A percentile compares a stretch with the other conserved stretches of the same genome.
phyloP scores from a whole-genome alignment of 2,113 vertebrate genomes.

The Felis catus region DNA sequence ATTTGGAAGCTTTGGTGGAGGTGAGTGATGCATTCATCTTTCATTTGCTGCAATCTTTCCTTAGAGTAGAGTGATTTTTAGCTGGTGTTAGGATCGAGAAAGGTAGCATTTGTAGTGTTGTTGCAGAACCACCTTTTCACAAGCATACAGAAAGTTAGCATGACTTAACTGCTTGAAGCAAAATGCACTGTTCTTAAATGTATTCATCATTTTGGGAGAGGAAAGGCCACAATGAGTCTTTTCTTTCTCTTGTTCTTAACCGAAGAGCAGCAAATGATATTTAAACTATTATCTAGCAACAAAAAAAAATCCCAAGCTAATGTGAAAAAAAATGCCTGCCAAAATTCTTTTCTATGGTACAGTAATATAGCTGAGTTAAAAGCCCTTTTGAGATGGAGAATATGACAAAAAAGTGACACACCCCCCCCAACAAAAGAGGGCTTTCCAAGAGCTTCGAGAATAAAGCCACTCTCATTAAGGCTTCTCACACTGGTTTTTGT shows the following conservation, averaged over 20 bases:
- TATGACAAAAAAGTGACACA: constrained; percentile 12
- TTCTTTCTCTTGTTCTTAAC: constrained; percentile 27
- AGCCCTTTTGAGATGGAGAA: not conserved
- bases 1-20: not conserved
- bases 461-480: constrained; percentile 52
- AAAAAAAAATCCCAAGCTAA: not conserved
- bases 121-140: not conserved
- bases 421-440: not conserved
- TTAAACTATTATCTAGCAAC: constrained; percentile 34
- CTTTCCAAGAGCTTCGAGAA: constrained; percentile 37
- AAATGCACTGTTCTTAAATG: not conserved
- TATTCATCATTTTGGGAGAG: not conserved
- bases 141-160: not conserved
- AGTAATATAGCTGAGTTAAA: not conserved
- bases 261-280: constrained; percentile 41
- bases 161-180: not conserved
- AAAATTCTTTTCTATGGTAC: not conserved
- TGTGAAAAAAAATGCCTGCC: constrained; percentile 25
- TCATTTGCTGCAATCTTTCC: not conserved
- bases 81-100: not conserved
- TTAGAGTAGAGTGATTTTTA: not conserved
- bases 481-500: constrained; percentile 48
- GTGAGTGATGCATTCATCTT: not conserved
- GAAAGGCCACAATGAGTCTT: constrained; percentile 13
- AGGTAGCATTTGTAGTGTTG: not conserved